Evolutionary conservation across 2,113 vertebrate genomes (phyloP).

Genomic region (Dendrocopos noguchii): DNA sequence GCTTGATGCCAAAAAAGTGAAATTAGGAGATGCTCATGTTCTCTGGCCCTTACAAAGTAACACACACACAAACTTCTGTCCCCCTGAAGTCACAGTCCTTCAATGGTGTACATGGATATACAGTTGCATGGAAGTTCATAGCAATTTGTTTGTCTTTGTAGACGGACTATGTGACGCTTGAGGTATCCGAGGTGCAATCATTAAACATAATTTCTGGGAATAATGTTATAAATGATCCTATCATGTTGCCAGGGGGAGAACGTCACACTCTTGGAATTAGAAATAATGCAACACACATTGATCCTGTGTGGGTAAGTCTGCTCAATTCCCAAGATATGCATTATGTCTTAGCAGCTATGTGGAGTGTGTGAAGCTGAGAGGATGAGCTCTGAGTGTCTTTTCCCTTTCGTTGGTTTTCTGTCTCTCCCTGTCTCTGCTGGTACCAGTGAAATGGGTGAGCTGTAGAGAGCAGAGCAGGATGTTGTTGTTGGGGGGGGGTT

Average conservation of each 20-base stretch:
- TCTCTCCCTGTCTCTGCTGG: not conserved
- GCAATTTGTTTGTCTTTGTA: constrained; percentile 44
- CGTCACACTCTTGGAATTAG: constrained; percentile 80
- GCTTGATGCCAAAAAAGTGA: not conserved
- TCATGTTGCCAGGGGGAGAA: rapidly evolving
- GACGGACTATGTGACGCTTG: constrained; percentile 68
- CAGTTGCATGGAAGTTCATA: not conserved
- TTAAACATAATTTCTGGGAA: rapidly evolving
- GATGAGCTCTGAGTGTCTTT: not conserved
- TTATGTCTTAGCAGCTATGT: not conserved
- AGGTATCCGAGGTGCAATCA: not conserved
- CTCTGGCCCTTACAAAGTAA: not conserved
- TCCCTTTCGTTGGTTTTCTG: not conserved
- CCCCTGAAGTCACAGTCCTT: not conserved
- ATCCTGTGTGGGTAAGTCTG: constrained; percentile 54
- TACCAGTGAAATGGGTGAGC: not conserved
- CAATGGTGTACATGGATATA: not conserved
- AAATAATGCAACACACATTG: rapidly evolving
- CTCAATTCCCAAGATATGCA: not conserved
- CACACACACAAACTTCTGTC: not conserved
- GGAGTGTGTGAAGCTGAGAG: not conserved
- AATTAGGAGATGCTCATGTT: not conserved
- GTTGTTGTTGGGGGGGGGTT: no score
- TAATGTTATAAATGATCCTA: rapidly evolving
- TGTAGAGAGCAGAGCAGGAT: not conserved